phyloP scores from a whole-genome alignment of 2,797 vertebrate genomes.

The Alfaro cultratus region DNA sequence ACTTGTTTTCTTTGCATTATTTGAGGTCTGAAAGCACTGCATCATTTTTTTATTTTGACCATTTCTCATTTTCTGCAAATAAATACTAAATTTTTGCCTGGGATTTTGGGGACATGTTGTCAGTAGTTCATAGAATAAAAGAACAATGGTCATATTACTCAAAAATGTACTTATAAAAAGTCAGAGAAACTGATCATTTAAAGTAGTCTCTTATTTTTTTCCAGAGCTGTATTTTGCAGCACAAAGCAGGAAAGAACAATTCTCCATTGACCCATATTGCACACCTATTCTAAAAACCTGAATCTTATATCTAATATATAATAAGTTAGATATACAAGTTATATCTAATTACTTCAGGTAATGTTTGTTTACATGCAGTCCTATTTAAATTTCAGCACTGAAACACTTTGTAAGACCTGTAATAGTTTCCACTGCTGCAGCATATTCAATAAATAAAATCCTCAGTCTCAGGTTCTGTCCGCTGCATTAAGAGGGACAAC shows the following conservation, averaged over 20 bases:
- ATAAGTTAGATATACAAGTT: background rate
- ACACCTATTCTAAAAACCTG: background rate
- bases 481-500: constrained; percentile 49
- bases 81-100: too few relatives aligned
- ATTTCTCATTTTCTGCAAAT: too few relatives aligned
- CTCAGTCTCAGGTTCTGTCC: constrained; percentile 21
- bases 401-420: background rate
- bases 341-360: background rate
- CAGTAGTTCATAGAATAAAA: too few relatives aligned
- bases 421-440: constrained; percentile 18
- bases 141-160: too few relatives aligned
- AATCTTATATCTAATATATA: background rate
- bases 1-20: too few relatives aligned
- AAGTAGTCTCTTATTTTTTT: too few relatives aligned
- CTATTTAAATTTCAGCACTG: background rate
- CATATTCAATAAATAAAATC: constrained; percentile 35
- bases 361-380: background rate
- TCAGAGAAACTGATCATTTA: too few relatives aligned
- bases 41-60: too few relatives aligned
- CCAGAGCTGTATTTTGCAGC: background rate
- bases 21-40: too few relatives aligned
- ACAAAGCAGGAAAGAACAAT: background rate
- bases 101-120: too few relatives aligned
- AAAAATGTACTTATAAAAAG: too few relatives aligned
- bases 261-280: background rate